Evolutionary conservation across 2,888 invertebrate genomes (phyloP).

Genomic region (Drosophila robusta): DNA sequence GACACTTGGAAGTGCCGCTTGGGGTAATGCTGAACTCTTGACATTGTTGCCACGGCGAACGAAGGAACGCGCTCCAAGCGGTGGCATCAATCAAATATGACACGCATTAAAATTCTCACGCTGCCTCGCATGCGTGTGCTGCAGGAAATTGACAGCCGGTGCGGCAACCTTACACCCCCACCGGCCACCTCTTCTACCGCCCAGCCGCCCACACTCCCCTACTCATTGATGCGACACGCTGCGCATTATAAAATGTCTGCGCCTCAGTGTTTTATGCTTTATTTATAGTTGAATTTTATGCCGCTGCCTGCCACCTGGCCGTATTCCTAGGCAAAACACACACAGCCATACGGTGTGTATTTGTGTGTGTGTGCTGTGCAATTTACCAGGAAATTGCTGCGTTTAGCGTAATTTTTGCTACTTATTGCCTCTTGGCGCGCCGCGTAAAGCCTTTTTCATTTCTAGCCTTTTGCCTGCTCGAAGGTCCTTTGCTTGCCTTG

Average conservation of each 20-base stretch:
- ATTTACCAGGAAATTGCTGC: conserved; percentile 76
- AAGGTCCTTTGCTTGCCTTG: conserved; percentile 32
- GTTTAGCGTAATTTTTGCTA: conserved; percentile 79
- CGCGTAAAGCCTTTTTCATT: conserved; percentile 46
- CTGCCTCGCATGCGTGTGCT: conserved; percentile 31
- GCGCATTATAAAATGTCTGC: conserved; percentile 61
- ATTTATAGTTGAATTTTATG: conserved; percentile 64
- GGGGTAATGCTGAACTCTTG: conserved; percentile 71
- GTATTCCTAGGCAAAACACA: conserved; percentile 22
- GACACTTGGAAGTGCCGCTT: conserved; percentile 56
- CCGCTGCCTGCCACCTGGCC: conserved; percentile 34
- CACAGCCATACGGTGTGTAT: neutral
- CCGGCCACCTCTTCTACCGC: neutral
- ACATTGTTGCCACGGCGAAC: conserved; percentile 62
- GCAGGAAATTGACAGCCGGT: conserved; percentile 56
- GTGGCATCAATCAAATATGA: conserved; percentile 78
- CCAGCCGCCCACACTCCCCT: neutral
- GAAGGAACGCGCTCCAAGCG: conserved; percentile 7
- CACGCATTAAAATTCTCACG: conserved; percentile 76
- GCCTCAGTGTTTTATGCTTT: conserved; percentile 55
- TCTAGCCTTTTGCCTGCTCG: conserved; percentile 48
- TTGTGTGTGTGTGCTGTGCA: conserved; percentile 49
- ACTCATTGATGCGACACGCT: conserved; percentile 46
- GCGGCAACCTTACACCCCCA: too few species aligned
- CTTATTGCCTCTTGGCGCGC: conserved; percentile 74